Evolutionary conservation across 2,113 vertebrate species (phyloP).

Genomic region (Pristiophorus japonicus): DNA sequence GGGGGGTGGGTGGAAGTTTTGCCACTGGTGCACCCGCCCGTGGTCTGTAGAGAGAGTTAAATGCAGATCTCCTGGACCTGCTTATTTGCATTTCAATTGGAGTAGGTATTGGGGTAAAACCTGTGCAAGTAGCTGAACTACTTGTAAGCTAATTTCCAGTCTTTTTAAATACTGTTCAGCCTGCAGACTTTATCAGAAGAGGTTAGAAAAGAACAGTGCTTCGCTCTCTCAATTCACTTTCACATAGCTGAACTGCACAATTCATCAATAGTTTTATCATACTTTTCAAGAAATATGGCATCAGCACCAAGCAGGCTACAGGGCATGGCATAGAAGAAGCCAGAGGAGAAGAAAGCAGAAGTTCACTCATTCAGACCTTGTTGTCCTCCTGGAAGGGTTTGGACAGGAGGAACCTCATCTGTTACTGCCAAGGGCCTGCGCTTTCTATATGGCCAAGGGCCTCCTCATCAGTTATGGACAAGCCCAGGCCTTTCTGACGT

Average conservation of each 20-base stretch:
- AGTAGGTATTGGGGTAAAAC: neutral
- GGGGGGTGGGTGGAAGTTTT: too few relatives aligned
- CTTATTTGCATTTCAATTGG: neutral
- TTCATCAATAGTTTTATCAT: neutral
- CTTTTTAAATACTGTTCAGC: neutral
- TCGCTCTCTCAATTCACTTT: neutral
- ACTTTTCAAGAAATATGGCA: neutral
- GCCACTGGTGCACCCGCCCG: neutral
- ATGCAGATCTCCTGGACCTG: too few relatives aligned
- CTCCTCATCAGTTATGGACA: neutral
- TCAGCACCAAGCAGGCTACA: neutral
- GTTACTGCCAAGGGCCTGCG: neutral
- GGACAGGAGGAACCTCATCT: neutral
- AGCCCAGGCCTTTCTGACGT: neutral
- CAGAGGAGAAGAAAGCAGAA: neutral
- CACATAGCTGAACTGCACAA: neutral
- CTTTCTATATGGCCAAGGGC: neutral
- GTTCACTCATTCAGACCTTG: neutral
- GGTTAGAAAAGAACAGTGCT: neutral
- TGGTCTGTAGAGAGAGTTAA: too few relatives aligned
- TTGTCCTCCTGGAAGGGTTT: neutral
- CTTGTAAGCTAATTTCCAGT: neutral
- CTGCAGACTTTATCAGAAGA: neutral
- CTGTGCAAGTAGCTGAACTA: neutral
- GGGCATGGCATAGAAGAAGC: neutral